phyloP scores from a whole-genome alignment of 2,113 vertebrate species.

The Psittacula cyanocephala region DNA sequence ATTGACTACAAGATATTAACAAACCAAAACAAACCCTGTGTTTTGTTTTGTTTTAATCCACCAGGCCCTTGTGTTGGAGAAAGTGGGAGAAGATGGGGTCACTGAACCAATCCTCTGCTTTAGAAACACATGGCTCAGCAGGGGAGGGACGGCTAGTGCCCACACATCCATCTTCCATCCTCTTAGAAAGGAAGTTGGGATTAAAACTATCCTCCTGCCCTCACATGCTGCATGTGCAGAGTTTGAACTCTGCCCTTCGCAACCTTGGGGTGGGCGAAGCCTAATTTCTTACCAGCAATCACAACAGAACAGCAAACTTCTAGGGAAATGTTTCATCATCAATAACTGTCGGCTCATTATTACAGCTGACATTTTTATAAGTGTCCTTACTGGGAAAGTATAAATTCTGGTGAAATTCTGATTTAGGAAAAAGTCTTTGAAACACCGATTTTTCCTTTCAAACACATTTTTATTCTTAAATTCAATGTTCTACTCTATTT shows the following conservation, averaged over 20 bases:
- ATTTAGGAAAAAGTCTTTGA: not conserved
- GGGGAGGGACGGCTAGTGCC: not conserved
- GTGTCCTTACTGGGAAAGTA: not conserved
- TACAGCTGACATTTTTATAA: not conserved
- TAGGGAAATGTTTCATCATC: not conserved
- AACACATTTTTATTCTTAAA: not conserved
- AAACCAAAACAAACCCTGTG: not conserved
- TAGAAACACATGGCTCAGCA: not conserved
- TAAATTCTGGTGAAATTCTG: not conserved
- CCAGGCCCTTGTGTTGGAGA: not conserved
- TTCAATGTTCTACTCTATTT: not conserved
- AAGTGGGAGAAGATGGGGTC: not conserved
- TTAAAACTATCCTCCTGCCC: not conserved
- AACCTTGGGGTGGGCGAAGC: not conserved
- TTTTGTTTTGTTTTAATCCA: not conserved
- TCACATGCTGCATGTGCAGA: not conserved
- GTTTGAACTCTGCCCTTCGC: not conserved
- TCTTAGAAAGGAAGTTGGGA: not conserved
- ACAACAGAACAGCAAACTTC: not conserved
- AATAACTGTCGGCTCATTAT: not conserved
- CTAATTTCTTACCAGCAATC: not conserved
- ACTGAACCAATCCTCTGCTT: not conserved
- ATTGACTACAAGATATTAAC: not conserved
- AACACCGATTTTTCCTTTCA: not conserved
- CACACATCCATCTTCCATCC: not conserved